These are phyloP conservation scores for Callosobruchus maculatus DNA, from an alignment of 2,888 invertebrate genomes.

Conservation along the genomic window DNA sequence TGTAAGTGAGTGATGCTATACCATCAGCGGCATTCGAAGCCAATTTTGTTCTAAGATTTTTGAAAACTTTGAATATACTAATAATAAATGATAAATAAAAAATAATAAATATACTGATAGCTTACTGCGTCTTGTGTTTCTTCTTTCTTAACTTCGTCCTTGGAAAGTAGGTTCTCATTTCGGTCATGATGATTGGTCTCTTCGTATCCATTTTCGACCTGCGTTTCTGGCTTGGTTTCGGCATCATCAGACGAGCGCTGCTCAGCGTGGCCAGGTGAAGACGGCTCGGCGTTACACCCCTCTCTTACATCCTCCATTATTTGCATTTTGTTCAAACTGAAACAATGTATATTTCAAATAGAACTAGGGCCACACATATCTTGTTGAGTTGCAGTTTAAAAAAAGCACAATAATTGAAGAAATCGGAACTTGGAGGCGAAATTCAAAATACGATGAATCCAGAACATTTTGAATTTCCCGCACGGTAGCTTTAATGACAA, in stretches of 20 bases:
- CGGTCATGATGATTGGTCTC: slow-evolving; percentile 11
- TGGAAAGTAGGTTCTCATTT: slow-evolving; percentile 14
- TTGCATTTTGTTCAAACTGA: slow-evolving; percentile 59
- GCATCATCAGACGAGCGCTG: slow-evolving; percentile 33
- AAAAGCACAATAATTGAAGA: no score
- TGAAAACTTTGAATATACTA: no score
- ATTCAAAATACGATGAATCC: no score
- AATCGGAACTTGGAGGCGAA: no score
- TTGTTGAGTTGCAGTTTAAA: no score
- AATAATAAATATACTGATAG: no score
- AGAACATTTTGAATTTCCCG: no score
- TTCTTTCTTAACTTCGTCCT: slow-evolving; percentile 13
- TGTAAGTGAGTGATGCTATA: no score
- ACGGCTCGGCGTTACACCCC: slow-evolving; percentile 46
- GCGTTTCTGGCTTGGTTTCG: slow-evolving; percentile 15
- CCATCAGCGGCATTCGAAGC: no score
- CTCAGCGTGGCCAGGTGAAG: slow-evolving; percentile 48
- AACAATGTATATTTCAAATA: slow-evolving; percentile 32
- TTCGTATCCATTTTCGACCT: slow-evolving; percentile 23
- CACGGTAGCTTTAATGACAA: no score
- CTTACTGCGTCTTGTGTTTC: slow-evolving; percentile 10
- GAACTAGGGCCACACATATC: background rate
- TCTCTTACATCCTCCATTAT: slow-evolving; percentile 56
- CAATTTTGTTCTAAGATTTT: no score
- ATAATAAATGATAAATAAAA: no score